Percentiles rank a stretch among this genome's conserved stretches.
Evolutionary conservation across 2,888 invertebrate species (phyloP).

Genomic region (Aleiodes alternator): DNA sequence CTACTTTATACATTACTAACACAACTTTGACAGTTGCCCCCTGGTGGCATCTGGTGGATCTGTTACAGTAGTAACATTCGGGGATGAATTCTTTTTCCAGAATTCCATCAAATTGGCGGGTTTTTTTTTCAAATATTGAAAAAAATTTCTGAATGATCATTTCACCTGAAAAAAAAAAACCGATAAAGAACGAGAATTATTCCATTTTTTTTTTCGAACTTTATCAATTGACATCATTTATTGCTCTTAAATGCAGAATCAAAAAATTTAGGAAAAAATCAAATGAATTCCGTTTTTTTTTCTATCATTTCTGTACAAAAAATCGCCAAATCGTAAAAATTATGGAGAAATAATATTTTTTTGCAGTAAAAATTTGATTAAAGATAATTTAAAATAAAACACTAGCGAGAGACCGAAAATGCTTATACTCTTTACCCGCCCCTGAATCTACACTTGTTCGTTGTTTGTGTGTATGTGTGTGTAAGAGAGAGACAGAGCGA

Average conservation of each 20-base stretch:
- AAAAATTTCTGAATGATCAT: background rate
- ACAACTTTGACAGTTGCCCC: slow-evolving; percentile 36
- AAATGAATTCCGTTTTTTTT: too few species aligned
- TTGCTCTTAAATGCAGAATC: too few species aligned
- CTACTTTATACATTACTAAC: slow-evolving; percentile 38
- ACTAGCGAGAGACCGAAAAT: background rate
- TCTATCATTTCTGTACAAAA: too few species aligned
- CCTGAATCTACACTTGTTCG: slow-evolving; percentile 3
- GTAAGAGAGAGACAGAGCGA: slow-evolving; percentile 48
- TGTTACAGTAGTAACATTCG: slow-evolving; percentile 17
- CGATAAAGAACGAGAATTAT: background rate
- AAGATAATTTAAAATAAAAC: too few species aligned
- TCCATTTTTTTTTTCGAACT: background rate
- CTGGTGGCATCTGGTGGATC: slow-evolving; percentile 55
- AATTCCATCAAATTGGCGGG: slow-evolving; percentile 42
- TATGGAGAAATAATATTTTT: too few species aligned
- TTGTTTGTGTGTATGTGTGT: background rate
- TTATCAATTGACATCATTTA: too few species aligned
- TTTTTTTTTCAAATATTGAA: slow-evolving; percentile 25
- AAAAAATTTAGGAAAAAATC: too few species aligned
- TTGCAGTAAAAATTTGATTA: too few species aligned
- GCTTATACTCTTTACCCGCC: background rate
- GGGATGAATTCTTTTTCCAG: slow-evolving; percentile 11
- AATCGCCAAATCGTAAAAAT: too few species aligned
- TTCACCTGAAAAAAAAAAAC: background rate